Evolutionary conservation across 2,888 invertebrate genomes (phyloP).

Genomic region (Apotomis betuletana): DNA sequence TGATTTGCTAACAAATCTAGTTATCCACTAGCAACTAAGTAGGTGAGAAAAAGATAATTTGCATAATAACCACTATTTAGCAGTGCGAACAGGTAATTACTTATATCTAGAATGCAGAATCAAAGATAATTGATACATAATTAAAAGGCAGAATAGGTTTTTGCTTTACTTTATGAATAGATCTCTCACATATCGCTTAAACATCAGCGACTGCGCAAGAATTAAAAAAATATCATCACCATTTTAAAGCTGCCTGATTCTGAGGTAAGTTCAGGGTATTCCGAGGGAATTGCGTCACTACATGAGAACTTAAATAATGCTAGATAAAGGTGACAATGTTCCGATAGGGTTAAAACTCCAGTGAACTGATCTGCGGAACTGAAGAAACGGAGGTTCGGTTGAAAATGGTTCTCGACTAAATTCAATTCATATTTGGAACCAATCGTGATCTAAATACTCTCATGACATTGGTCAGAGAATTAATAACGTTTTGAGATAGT

Average conservation of each 20-base stretch:
- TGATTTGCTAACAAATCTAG: background rate
- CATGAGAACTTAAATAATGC: conserved; percentile 24
- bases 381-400: background rate
- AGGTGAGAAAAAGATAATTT: background rate
- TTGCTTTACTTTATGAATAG: background rate
- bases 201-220: conserved; percentile 38
- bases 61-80: background rate
- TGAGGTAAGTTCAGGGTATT: conserved; percentile 39
- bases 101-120: background rate
- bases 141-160: background rate
- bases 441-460: no score
- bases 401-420: no score
- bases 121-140: background rate
- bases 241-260: conserved; percentile 39
- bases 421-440: no score
- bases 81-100: background rate
- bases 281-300: conserved; percentile 9
- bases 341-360: background rate
- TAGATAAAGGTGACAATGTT: background rate
- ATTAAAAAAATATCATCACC: conserved; percentile 13
- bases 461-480: no score
- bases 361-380: no score
- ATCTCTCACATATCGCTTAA: conserved; percentile 34
- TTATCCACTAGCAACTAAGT: background rate
- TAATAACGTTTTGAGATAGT: no score